These are phyloP conservation scores for Crossocerus cetratus DNA, from an alignment of 2,888 invertebrate genomes.

Conservation along the genomic window DNA sequence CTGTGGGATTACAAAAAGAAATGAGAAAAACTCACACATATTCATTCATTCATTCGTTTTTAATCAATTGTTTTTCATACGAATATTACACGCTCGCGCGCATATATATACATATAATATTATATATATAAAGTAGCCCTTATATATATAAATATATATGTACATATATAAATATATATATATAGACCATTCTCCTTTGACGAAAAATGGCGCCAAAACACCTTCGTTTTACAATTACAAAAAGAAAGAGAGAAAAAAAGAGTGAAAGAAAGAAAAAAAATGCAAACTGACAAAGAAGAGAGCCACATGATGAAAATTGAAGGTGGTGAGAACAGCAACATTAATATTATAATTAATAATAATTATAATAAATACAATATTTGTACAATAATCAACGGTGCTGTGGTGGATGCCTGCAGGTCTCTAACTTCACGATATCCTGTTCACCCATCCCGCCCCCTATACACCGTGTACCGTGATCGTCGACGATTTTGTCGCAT, in stretches of 20 bases:
- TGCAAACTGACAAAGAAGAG: slow-evolving; percentile 63
- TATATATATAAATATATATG: slow-evolving; percentile 31
- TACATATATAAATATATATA: slow-evolving; percentile 33
- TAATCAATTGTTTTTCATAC: slow-evolving; percentile 55
- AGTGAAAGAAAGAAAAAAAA: neutral
- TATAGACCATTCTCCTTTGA: slow-evolving; percentile 41
- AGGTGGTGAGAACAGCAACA: slow-evolving; percentile 75
- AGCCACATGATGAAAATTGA: slow-evolving; percentile 68
- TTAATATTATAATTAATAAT: slow-evolving; percentile 76
- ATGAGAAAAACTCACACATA: slow-evolving; percentile 43
- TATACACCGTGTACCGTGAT: slow-evolving; percentile 7
- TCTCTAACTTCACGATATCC: slow-evolving; percentile 51
- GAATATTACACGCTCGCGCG: slow-evolving; percentile 38
- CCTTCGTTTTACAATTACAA: slow-evolving; percentile 59
- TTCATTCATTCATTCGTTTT: slow-evolving; percentile 62
- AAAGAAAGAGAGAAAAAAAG: slow-evolving; percentile 35
- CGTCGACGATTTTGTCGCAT: slow-evolving; percentile 16
- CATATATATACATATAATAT: slow-evolving; percentile 42
- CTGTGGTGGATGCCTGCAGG: slow-evolving; percentile 71
- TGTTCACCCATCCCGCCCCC: slow-evolving; percentile 44
- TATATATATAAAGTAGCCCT: slow-evolving; percentile 41
- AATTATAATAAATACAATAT: slow-evolving; percentile 77
- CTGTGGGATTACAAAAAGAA: slow-evolving; percentile 48
- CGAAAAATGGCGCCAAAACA: slow-evolving; percentile 55
- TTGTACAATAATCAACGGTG: slow-evolving; percentile 77